Base-by-base conservation (phyloP, 2,113 vertebrate genomes). In the Dromas ardeola region DNA sequence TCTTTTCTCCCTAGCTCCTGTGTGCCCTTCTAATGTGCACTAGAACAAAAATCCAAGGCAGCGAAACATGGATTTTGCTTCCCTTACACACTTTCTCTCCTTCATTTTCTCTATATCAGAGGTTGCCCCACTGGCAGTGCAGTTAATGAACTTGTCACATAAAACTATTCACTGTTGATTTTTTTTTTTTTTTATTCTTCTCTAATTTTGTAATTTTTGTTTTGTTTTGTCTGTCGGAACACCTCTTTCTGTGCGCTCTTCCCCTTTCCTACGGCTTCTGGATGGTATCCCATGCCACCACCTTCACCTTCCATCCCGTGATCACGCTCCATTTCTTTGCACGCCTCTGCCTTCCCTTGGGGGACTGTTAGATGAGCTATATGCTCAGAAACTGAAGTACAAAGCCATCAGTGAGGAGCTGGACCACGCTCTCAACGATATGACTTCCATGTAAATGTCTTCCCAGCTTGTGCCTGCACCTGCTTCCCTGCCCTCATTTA, bases 341-440 rank as follows among this genome's bases (percentile, higher is more conserved):
- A 82, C 96, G 81, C 94, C 89, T 97, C 97, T 98, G 88, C 96
- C 93, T 96, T 86, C 92, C 85, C 96, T 87, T 95, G 90, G 95
- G 97, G 81, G 70, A 92, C 72, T 95, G 78, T 86, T 98, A 99
- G 99, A 99, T 98, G 99, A 99, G 98, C 98, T 99, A 96, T 99
- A 99, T 88, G 98, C 99, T 98, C 99, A 99, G 99, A 99, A 99
- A 98, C 99, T 99, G 98, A 99, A 99, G 99, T 99, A 99, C 99
- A 99, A 99, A 98, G 99, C 99, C 98, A 99, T 99, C 99, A 99
- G 99, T 97, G 99, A 99, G 98, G 99, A 99, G 99, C 98, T 99
- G 98, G 99, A 99, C 99, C 99, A 99, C 98, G 99, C 99, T 98
- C 99, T 99, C 99, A 99, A 99, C 95, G 99, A 99, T 96, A 99